Percentiles rank a stretch among this genome's conserved stretches.
These are phyloP conservation scores for Cheilosia soror DNA, from an alignment of 2,888 invertebrate genomes.

Conservation along the genomic window DNA sequence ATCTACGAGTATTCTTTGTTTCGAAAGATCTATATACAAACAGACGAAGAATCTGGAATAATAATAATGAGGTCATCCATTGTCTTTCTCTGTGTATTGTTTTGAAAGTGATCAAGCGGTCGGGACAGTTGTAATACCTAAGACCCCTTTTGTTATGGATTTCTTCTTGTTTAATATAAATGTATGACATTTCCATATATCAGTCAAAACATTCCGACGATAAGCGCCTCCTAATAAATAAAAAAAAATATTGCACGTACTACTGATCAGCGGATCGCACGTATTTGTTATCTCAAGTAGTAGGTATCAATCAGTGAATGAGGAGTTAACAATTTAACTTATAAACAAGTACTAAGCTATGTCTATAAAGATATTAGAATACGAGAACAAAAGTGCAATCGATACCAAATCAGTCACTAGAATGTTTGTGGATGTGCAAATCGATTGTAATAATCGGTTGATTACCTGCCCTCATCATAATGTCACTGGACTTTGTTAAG, in stretches of 20 bases:
- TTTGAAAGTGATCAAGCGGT: conserved; percentile 4
- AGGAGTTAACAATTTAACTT: conserved; percentile 10
- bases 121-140: conserved; percentile 15
- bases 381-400: conserved; percentile 16
- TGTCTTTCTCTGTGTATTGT: conserved; percentile 10
- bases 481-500: conserved; percentile 43
- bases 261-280: conserved; percentile 48
- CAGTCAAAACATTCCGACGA: neutral
- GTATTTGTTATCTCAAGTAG: conserved; percentile 62
- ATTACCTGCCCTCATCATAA: conserved; percentile 25
- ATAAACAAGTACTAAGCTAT: neutral
- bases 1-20: conserved; percentile 6
- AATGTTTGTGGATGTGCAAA: neutral
- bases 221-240: conserved; percentile 45
- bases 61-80: conserved; percentile 50
- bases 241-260: conserved; percentile 48
- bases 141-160: neutral
- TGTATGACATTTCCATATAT: conserved; percentile 6
- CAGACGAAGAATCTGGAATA: conserved; percentile 27
- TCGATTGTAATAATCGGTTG: conserved; percentile 52
- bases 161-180: neutral
- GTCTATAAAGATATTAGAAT: neutral
- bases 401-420: neutral
- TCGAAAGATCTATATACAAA: conserved; percentile 5
- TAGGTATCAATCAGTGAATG: conserved; percentile 6